phyloP scores from a whole-genome alignment of 2,888 invertebrate species.

The Ormyrus thymus region DNA sequence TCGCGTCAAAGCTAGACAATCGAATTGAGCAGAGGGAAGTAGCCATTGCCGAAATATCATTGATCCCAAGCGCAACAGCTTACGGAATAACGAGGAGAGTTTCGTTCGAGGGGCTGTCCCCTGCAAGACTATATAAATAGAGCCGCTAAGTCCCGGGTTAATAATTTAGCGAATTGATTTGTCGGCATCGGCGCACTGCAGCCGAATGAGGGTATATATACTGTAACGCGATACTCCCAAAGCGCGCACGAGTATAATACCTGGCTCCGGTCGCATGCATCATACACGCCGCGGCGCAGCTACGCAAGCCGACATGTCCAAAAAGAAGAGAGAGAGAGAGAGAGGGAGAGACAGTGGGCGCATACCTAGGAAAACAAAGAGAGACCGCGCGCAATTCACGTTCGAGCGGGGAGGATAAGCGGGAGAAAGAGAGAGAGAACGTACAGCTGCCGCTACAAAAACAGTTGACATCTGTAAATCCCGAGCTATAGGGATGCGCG shows the following conservation, averaged over 20 bases:
- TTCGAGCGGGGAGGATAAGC: slow-evolving; percentile 13
- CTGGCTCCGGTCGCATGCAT: background rate
- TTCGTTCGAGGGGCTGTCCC: too few relatives aligned
- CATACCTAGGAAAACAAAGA: slow-evolving; percentile 45
- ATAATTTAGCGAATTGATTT: slow-evolving; percentile 60
- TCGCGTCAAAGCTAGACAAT: slow-evolving; percentile 8
- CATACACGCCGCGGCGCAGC: background rate
- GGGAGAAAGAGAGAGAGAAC: slow-evolving; percentile 14
- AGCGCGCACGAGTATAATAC: slow-evolving; percentile 4
- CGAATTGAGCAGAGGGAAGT: background rate
- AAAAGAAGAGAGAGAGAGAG: slow-evolving; percentile 17
- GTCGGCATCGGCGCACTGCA: slow-evolving; percentile 57
- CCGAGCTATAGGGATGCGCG: slow-evolving; percentile 55
- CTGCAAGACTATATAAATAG: background rate
- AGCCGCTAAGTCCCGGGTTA: background rate
- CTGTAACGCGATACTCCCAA: slow-evolving; percentile 64
- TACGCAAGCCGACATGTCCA: background rate
- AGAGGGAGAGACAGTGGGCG: slow-evolving; percentile 32
- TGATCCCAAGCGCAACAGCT: too few relatives aligned
- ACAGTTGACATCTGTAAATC: slow-evolving; percentile 71
- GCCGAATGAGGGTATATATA: slow-evolving; percentile 65
- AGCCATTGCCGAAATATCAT: background rate
- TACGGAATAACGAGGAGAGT: too few relatives aligned
- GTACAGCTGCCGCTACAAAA: slow-evolving; percentile 69
- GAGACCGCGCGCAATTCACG: slow-evolving; percentile 21